Evolutionary conservation across 1,140 invertebrate species (phyloP).

Genomic region (Potamilus streckersoni): DNA sequence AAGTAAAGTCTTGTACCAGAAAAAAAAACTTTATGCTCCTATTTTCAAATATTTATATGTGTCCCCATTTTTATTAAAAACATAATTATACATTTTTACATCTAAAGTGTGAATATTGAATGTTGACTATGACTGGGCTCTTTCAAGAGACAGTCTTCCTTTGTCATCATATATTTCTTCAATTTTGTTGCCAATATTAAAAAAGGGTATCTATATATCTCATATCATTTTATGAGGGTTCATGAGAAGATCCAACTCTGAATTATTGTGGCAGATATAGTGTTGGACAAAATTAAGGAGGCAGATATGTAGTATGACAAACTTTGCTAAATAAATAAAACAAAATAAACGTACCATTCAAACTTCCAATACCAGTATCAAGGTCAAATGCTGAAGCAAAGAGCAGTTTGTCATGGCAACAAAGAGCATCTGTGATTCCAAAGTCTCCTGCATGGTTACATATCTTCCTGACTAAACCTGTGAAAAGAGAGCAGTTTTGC

Average conservation of each 20-base stretch:
- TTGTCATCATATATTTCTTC: neutral
- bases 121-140: too few relatives aligned
- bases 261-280: neutral
- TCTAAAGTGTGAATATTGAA: too few relatives aligned
- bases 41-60: too few relatives aligned
- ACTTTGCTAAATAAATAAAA: neutral
- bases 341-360: slow-evolving; percentile 52
- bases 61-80: too few relatives aligned
- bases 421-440: slow-evolving; percentile 56
- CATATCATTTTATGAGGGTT: neutral
- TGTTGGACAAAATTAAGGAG: neutral
- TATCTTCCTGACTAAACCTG: slow-evolving; percentile 51
- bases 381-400: slow-evolving; percentile 56
- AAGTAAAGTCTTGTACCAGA: too few relatives aligned
- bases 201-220: neutral
- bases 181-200: neutral
- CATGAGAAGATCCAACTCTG: neutral
- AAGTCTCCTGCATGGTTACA: slow-evolving; percentile 54
- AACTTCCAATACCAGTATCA: slow-evolving; percentile 51
- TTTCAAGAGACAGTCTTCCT: neutral
- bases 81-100: too few relatives aligned
- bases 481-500: slow-evolving; percentile 8
- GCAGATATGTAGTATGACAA: neutral
- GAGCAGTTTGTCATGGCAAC: slow-evolving; percentile 38
- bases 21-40: too few relatives aligned